Evolutionary conservation across 2,113 vertebrate species (phyloP).

Genomic region (Natator depressus): DNA sequence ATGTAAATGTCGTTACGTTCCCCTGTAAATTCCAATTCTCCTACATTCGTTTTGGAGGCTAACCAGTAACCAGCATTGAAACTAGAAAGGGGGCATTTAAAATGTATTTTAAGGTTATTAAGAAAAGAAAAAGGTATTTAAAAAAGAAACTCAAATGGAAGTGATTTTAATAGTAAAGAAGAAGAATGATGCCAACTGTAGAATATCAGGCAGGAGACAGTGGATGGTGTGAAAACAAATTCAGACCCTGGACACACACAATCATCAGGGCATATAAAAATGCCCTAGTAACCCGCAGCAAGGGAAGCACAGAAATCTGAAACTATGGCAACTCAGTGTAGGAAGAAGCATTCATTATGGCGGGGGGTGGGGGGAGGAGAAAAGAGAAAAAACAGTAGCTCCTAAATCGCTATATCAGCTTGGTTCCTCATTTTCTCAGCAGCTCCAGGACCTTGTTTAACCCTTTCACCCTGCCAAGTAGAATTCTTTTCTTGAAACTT

Average conservation of each 20-base stretch:
- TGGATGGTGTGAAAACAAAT: not conserved
- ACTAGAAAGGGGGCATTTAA: not conserved
- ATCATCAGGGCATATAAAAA: constrained; percentile 45
- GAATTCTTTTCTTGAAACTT: not conserved
- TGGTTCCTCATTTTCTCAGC: constrained; percentile 57
- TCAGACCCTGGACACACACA: constrained; percentile 12
- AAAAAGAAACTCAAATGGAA: not conserved
- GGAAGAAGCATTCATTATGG: constrained; percentile 30
- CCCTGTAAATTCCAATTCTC: constrained; percentile 19
- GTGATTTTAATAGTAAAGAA: constrained; percentile 13
- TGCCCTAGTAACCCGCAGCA: constrained; percentile 42
- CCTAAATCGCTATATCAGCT: constrained; percentile 30
- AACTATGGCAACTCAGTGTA: constrained; percentile 65
- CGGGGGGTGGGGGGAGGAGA: not conserved
- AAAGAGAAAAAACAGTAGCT: constrained; percentile 59
- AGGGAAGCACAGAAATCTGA: constrained; percentile 53
- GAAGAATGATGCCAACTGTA: not conserved
- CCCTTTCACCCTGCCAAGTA: not conserved
- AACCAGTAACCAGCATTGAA: not conserved
- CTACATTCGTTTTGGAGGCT: constrained; percentile 19
- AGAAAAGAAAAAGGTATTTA: not conserved
- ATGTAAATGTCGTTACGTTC: constrained; percentile 20
- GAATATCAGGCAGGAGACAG: not conserved
- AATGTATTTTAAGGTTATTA: not conserved
- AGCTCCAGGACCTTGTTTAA: not conserved